Evolutionary conservation across 2,888 invertebrate genomes (phyloP).

Genomic region (Polyommatus icarus): DNA sequence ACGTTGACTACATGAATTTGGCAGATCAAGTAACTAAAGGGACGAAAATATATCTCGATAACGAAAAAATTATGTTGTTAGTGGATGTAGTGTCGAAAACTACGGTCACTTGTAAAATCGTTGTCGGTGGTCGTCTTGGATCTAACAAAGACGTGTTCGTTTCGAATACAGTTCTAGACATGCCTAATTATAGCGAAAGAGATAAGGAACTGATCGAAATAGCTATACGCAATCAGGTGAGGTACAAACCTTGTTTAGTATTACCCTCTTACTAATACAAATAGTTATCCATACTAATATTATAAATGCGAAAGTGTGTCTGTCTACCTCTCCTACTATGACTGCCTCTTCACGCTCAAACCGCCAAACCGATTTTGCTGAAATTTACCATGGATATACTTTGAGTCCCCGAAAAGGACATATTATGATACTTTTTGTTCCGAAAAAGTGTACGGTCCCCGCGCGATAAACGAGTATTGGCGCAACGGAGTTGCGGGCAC

Average conservation of each 20-base stretch:
- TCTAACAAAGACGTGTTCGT: conserved; percentile 69
- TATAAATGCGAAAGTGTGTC: too few species aligned
- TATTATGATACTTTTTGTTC: too few species aligned
- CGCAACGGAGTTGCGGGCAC: too few species aligned
- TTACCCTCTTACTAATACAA: too few species aligned
- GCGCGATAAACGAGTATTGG: too few species aligned
- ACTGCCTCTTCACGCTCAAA: too few species aligned
- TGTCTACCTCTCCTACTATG: too few species aligned
- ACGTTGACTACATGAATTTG: conserved; percentile 77
- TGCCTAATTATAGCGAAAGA: conserved; percentile 65
- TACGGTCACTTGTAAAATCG: conserved; percentile 67
- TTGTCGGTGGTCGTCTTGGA: conserved; percentile 64
- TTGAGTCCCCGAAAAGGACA: too few species aligned
- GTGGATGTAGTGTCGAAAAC: conserved; percentile 77
- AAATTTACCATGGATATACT: too few species aligned
- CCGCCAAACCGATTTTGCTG: too few species aligned
- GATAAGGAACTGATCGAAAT: conserved; percentile 62
- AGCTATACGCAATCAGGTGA: conserved; percentile 63
- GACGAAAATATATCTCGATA: conserved; percentile 75
- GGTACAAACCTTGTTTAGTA: background rate
- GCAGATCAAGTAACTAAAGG: conserved; percentile 74
- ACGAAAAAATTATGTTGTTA: conserved; percentile 88
- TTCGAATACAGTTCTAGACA: conserved; percentile 62
- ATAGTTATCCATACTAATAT: too few species aligned
- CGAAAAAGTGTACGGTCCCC: too few species aligned